Evolutionary conservation across 2,113 vertebrate genomes (phyloP), one percentile per base, ranked within the genome.

Genomic region (Trogon surrucura): DNA sequence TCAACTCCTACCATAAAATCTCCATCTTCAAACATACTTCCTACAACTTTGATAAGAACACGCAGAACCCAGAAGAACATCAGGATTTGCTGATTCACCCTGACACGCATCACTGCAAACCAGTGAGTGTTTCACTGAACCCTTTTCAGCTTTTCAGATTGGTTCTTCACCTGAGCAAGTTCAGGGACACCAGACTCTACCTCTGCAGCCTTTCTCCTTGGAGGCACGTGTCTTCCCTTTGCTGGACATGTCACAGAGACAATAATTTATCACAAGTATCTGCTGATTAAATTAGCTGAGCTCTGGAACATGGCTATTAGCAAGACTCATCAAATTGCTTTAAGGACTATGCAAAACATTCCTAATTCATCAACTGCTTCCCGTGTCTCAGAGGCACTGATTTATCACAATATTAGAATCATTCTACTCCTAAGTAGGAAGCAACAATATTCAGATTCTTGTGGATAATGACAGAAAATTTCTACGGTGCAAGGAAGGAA

Each of bases 161-260:
- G 48, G 27, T 32, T 94, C 65, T 51, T 32, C 74, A 58, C 53
- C 19, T 32, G 54, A 77, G 23, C 16, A 17, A 30, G 16, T 6
- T 45, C 62, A 21, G 47, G 20, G 64, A 3, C 48, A 19, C 21
- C 4, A 13, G 50, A 9, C 56, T 9, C n/a, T 2, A 26, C 51
- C 60, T 80, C 71, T 12, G 27, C 53, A 53, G 73, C 16, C 13
- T 2, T 6, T 73, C 64, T n/a, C 73, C 88, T 36, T 66, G 60
- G 51, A 82, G 66, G 11, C 65, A 51, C 5, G 0, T 12, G 48
- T 64, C 45, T 77, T 36, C 73, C 74, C 85, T 85, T 80, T 32
- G 38, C 74, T 48, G 34, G 61, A 61, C 0, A 0, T 6, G n/a
- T 61, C 30, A 2, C 44, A 50, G 36, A 62, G 22, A 41, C 80